Evolutionary conservation across 2,888 invertebrate genomes (phyloP), one percentile per base, ranked within the genome.

Genomic region (Aphrophora alni): DNA sequence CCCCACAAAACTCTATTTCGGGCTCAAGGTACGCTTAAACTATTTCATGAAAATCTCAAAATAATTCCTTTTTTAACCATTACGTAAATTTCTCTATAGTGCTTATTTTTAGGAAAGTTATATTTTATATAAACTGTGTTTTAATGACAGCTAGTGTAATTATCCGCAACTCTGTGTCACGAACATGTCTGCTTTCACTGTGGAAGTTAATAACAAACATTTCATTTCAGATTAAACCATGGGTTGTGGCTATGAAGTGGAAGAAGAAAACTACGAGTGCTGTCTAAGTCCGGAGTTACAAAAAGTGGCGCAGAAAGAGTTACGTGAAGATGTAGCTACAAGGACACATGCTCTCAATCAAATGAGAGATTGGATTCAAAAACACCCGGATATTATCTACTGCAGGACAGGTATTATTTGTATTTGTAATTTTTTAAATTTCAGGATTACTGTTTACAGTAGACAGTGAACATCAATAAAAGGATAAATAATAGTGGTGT

Each of bases 321-420:
- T 95, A 17, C 89, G 94, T 14, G 95, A 95, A 87, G 93, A 93
- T 71, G 91, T 93, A 17, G 87, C 89, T 12, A 90, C 90, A 0
- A 90, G 92, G 75, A 91, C 92, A 38, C 93, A 94, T 86, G 92
- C 92, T 0, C 87, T 95, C 74, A 87, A 89, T 12, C 92, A 93
- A 85, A 89, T 95, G 87, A 89, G 92, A 72, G 91, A 93, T 26
- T 95, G 95, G 94, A 91, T 95, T 82, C 88, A 89, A 68, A 91
- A 93, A 87, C 94, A 95, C 86, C 88, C 88, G 27, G 94, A 94
- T 86, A 90, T 95, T 82, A 90, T 89, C 86, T 92, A 94, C 87
- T 91, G 94, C 80, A 89, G 94, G 82, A 90, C 90, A 87, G 93
- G 93, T 93, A 87, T n/a, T n/a, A n/a, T n/a, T n/a, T n/a, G n/a